Evolutionary conservation across 2,113 vertebrate genomes (phyloP), one percentile per base, ranked within the genome.

Genomic region (Natator depressus): DNA sequence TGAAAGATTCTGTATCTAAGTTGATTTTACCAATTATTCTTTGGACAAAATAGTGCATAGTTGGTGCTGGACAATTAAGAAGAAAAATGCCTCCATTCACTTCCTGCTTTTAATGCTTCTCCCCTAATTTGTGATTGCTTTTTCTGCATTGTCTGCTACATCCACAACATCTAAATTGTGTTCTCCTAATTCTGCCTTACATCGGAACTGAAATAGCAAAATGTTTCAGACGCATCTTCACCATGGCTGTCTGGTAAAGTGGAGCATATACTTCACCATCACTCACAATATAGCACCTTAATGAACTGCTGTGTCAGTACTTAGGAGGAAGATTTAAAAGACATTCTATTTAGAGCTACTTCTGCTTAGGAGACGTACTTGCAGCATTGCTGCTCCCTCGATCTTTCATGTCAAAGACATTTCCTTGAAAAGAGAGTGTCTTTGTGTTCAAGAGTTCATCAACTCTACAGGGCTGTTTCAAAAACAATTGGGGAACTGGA

Each of bases 301-400:
- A 93, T 29, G 6, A 93, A 57, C 3, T 72, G 2, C 54, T 81
- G 85, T 54, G 42, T 62, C 17, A 50, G 20, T 53, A 46, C 49
- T 93, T 78, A 51, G 24, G 11, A 94, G 49, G 82, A 91, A 80
- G 2, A 2, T 72, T 81, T 89, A 46, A 12, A 89, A 85, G 27
- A 13, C 3, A 31, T 84, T 90, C 47, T 84, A 12, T 47, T 86
- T 25, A 87, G 53, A 53, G 24, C 49, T 14, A 49, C 79, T 82
- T 82, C 25, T 85, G 5, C 14, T 82, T 85, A 38, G 0, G 5
- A 3, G 1, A 54, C 1, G 0, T 85, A 54, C 20, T 81, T 87
- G 55, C 46, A 80, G 24, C 47, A 89, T 75, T 57, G 38, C 11
- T 82, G 0, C 53, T 94, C 80, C 79, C 38, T 53, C 25, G 1